Evolutionary conservation across 2,113 vertebrate species (phyloP), one percentile per base, ranked within the genome.

Genomic region (Caloenas nicobarica): DNA sequence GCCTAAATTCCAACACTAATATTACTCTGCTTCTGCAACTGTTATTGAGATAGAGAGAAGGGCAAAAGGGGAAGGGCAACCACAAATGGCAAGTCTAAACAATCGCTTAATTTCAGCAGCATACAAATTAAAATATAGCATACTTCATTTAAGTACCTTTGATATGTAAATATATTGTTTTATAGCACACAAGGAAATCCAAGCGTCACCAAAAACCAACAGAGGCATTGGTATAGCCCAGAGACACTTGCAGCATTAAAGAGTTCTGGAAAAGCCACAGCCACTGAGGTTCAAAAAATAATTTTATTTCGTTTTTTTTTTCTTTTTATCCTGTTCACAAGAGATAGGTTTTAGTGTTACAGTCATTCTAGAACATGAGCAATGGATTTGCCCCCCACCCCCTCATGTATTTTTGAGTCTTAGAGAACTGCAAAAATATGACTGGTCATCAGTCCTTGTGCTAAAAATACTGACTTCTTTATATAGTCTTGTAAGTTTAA

Each of bases 381-480:
- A 48, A 13, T 51, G 23, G 15, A 34, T 26, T 29, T 81, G n/a
- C 38, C 23, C 26, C 7, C 38, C 38, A 38, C 15, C 34, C 13
- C 5, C 0, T 17, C 13, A 0, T 31, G 29, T 77, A 53, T 70
- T 95, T 89, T 80, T 84, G 24, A 48, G 42, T 69, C 38, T 81
- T 46, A 9, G 62, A 87, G 36, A 82, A 50, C 29, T 91, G 54
- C 57, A 76, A 7, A 69, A 86, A 57, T 88, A 86, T 54, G 33
- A 17, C 33, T 53, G 42, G 60, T 89, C 40, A 33, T 89, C 62
- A 65, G 13, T 60, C 38, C 42, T 68, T 60, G 18, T 13, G 61
- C 88, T 91, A 88, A 88, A 93, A 95, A 80, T 80, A 86, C 33
- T 42, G 62, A 15, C 16, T 85, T 54, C 69, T 89, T 85, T 54